These are phyloP conservation scores for Apostichopus leukothele DNA, from an alignment of 53 echinoderm and acorn worm species.

Conservation along the genomic window DNA sequence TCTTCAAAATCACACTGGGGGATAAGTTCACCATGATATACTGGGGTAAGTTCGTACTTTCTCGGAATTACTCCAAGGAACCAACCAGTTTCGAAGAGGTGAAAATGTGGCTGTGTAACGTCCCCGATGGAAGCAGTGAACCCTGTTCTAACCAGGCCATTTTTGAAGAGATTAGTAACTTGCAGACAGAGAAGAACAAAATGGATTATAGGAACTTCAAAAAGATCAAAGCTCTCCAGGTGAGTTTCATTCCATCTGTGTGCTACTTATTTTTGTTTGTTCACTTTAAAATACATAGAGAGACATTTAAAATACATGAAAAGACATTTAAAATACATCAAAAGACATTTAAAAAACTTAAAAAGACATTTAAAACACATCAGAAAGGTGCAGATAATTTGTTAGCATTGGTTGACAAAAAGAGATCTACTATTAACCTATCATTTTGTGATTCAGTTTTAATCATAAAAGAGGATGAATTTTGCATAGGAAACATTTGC, in stretches of 20 bases:
- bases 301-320: no score
- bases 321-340: no score
- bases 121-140: conserved; percentile 27
- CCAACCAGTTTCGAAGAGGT: conserved; percentile 81
- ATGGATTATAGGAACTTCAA: conserved; percentile 70
- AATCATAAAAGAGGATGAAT: no score
- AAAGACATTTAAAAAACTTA: background rate
- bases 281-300: no score
- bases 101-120: conserved; percentile 88
- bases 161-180: conserved; percentile 57
- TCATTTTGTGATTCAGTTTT: no score
- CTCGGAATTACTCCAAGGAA: conserved; percentile 64
- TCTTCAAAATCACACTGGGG: conserved; percentile 91
- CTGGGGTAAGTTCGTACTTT: conserved; percentile 81
- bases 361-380: background rate
- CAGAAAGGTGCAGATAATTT: background rate
- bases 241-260: background rate
- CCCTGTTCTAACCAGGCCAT: conserved; percentile 56
- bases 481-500: no score
- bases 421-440: no score
- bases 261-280: no score
- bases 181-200: conserved; percentile 74
- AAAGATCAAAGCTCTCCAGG: conserved; percentile 79
- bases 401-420: no score
- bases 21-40: conserved; percentile 80